Percentiles rank a stretch among this genome's conserved stretches.
Evolutionary conservation across 2,888 invertebrate genomes (phyloP).

Genomic region (Anthrax anthrax): DNA sequence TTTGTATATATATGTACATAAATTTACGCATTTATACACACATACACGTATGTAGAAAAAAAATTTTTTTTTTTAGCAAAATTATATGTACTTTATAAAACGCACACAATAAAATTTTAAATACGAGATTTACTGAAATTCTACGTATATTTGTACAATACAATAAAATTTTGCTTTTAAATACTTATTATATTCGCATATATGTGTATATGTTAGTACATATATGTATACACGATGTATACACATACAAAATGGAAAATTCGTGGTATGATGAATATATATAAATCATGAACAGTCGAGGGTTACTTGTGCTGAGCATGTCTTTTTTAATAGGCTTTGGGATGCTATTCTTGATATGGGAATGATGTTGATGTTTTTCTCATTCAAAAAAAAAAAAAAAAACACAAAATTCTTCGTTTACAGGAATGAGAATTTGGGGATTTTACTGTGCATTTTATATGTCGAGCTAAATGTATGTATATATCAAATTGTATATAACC

Average conservation of each 20-base stretch:
- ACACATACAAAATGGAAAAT: no score
- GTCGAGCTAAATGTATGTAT: neutral
- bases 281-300: slow-evolving; percentile 5
- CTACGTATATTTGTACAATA: neutral
- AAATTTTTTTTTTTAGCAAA: no score
- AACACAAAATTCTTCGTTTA: no score
- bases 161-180: neutral
- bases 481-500: neutral
- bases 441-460: neutral
- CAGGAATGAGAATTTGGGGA: no score
- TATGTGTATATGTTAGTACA: neutral
- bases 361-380: neutral
- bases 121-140: slow-evolving; percentile 6
- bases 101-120: slow-evolving; percentile 4
- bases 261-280: neutral
- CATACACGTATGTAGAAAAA: no score
- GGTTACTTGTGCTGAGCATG: slow-evolving; percentile 6
- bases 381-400: neutral
- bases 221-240: neutral
- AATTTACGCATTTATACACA: no score
- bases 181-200: neutral
- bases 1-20: neutral
- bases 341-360: neutral
- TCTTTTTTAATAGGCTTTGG: neutral
- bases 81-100: no score